Conservation (phyloP, 1,140 invertebrate genomes). For the Trichonephila clavipes region DNA sequence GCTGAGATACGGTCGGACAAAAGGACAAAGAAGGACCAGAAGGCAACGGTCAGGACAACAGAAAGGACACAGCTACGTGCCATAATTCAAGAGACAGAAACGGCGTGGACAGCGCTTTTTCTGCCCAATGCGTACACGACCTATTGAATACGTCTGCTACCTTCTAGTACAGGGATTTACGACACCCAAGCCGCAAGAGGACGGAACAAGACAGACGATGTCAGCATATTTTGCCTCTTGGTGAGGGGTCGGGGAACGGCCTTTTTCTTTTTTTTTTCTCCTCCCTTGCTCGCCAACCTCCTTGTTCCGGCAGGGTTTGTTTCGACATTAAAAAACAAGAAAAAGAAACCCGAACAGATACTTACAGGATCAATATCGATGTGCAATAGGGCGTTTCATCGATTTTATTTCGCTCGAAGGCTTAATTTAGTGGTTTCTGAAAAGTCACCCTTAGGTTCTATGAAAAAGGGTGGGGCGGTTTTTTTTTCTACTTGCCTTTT, state of each 20-base stretch:
- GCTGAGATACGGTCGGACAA: no score
- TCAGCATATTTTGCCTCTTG: constrained; percentile 26
- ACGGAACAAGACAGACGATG: background rate
- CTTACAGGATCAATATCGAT: constrained; percentile 24
- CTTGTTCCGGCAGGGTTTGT: constrained; percentile 3
- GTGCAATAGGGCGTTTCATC: constrained; percentile 21
- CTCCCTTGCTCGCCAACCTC: background rate
- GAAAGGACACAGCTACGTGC: constrained; percentile 16
- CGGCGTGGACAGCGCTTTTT: constrained; percentile 29
- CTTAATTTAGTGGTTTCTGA: constrained; percentile 63
- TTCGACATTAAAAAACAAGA: background rate
- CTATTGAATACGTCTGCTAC: constrained; percentile 6
- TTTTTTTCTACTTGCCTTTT: background rate
- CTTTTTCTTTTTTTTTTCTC: background rate
- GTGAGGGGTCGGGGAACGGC: background rate
- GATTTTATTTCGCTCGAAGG: constrained; percentile 44
- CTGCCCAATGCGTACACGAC: background rate
- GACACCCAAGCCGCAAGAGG: background rate
- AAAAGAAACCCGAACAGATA: constrained; percentile 1
- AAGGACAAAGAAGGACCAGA: no score
- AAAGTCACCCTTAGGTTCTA: background rate
- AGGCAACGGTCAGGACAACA: background rate
- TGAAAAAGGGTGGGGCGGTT: background rate
- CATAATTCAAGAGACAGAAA: constrained; percentile 26
- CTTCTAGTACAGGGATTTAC: background rate